These are phyloP conservation scores for Numida meleagris DNA, from an alignment of 2,113 vertebrate species.

Conservation along the genomic window DNA sequence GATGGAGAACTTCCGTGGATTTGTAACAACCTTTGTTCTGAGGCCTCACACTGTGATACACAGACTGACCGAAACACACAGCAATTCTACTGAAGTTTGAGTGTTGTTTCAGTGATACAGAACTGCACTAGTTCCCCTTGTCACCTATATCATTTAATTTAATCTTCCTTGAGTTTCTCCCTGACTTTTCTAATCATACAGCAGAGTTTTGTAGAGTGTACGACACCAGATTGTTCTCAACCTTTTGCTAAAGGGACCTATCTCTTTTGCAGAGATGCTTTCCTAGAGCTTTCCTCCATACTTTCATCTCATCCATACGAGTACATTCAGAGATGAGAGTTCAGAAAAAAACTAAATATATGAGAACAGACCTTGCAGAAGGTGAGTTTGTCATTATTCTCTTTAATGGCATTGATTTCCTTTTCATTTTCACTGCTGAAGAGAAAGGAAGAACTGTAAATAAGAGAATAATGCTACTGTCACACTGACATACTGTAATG, in stretches of 20 bases:
- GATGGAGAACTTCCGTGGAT: background rate
- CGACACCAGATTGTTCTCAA: background rate
- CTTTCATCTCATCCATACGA: background rate
- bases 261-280: background rate
- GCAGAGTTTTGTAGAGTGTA: background rate
- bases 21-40: constrained; percentile 19
- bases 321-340: constrained; percentile 17
- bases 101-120: background rate
- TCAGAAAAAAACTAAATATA: background rate
- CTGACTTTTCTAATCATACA: background rate
- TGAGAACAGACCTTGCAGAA: constrained; percentile 51
- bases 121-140: background rate
- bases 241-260: background rate
- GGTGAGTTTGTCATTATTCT: constrained; percentile 66
- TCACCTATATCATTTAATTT: background rate
- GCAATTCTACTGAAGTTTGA: background rate
- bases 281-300: background rate
- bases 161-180: background rate
- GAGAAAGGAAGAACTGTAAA: constrained; percentile 69
- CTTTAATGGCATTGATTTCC: constrained; percentile 73
- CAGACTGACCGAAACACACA: background rate
- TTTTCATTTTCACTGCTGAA: constrained; percentile 68
- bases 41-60: background rate
- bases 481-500: constrained; percentile 57
- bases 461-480: constrained; percentile 71